Conservation (phyloP, 2,797 vertebrate species). For the Hephaestus fuliginosus region DNA sequence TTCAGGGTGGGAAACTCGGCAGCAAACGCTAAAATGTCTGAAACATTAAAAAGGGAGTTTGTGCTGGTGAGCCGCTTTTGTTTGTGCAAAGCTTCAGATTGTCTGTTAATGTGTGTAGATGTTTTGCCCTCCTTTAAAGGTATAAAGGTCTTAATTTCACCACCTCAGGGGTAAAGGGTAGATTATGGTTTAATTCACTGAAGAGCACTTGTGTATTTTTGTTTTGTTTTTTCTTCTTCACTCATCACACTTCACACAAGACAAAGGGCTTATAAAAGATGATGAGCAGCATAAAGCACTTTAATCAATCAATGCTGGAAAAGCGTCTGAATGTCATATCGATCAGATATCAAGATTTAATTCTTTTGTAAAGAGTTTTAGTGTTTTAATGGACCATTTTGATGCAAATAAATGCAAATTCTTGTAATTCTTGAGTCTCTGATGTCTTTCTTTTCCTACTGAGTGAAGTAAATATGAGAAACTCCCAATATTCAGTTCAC, state of each 20-base stretch:
- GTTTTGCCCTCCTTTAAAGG: not conserved
- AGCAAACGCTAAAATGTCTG: slow-evolving; percentile 44
- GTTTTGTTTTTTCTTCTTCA: slow-evolving; percentile 56
- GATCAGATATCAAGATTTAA: slow-evolving; percentile 32
- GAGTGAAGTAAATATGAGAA: not conserved
- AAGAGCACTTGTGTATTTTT: not conserved
- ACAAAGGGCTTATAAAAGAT: slow-evolving; percentile 36
- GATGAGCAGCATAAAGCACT: slow-evolving; percentile 79
- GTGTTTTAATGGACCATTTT: slow-evolving; percentile 76
- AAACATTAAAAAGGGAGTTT: not conserved
- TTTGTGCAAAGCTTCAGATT: not conserved
- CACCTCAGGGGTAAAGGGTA: slow-evolving; percentile 49
- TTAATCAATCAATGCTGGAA: slow-evolving; percentile 73
- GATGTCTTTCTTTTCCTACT: not conserved
- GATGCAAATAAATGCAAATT: slow-evolving; percentile 80
- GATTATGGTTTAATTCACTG: slow-evolving; percentile 23
- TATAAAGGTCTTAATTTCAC: slow-evolving; percentile 56
- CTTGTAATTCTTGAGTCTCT: not conserved
- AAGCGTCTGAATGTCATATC: slow-evolving; percentile 48
- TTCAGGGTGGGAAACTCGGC: slow-evolving; percentile 9
- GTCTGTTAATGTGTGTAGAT: slow-evolving; percentile 17
- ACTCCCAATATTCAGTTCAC: no score
- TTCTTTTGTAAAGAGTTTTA: slow-evolving; percentile 69
- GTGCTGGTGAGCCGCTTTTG: not conserved
- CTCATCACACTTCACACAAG: not conserved